Percentiles rank a stretch among this genome's conserved stretches.
These are phyloP conservation scores for Camponotus pennsylvanicus DNA, from an alignment of 1,140 invertebrate genomes.

Conservation along the genomic window DNA sequence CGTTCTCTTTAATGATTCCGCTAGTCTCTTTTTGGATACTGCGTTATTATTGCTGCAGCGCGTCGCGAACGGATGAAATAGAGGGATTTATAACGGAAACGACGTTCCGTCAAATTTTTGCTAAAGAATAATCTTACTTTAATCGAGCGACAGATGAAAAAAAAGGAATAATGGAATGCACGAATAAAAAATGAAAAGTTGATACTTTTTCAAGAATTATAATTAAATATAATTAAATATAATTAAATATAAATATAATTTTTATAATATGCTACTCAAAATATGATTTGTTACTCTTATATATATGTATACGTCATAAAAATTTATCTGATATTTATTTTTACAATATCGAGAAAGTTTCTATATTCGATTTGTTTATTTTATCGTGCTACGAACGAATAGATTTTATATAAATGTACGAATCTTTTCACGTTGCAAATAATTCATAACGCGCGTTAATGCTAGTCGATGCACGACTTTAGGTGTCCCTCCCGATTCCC, in stretches of 20 bases:
- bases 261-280: not conserved
- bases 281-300: not conserved
- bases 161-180: not conserved
- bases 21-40: slow-evolving; percentile 6
- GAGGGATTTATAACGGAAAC: not conserved
- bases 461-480: slow-evolving; percentile 53
- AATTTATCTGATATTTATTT: not conserved
- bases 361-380: not conserved
- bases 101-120: not conserved
- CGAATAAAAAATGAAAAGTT: not conserved
- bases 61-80: not conserved
- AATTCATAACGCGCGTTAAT: slow-evolving; percentile 43
- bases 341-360: not conserved
- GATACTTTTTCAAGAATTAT: not conserved
- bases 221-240: not conserved
- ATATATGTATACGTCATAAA: no score
- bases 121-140: not conserved
- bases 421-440: slow-evolving; percentile 51
- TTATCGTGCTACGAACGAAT: slow-evolving; percentile 26
- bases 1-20: slow-evolving; percentile 40
- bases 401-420: slow-evolving; percentile 10
- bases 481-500: slow-evolving; percentile 33
- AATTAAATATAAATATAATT: not conserved
- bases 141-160: not conserved
- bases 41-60: not conserved